Evolutionary conservation across 2,797 vertebrate genomes (phyloP).

Genomic region (Kryptolebias ocellatus): DNA sequence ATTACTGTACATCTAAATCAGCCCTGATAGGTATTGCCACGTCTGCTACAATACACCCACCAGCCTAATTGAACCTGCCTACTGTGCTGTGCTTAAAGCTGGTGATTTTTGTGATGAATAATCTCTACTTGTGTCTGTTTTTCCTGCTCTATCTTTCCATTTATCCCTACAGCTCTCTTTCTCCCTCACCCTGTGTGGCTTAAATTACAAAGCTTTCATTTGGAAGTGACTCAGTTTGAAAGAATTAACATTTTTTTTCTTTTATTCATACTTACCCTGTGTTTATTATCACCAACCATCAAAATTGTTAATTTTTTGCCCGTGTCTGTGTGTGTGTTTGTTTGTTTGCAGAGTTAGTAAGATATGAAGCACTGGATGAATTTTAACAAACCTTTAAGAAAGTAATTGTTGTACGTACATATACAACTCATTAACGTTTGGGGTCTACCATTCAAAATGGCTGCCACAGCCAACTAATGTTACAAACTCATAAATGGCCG

Average conservation of each 20-base stretch:
- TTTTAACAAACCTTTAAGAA: too few species aligned
- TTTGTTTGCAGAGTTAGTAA: too few species aligned
- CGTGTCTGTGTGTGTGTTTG: too few species aligned
- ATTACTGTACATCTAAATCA: constrained; percentile 24
- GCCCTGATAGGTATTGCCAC: constrained; percentile 13
- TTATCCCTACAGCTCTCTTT: constrained; percentile 19
- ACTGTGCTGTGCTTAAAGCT: constrained; percentile 24
- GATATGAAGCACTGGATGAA: too few species aligned
- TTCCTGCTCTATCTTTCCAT: constrained; percentile 36
- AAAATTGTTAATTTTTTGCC: too few species aligned
- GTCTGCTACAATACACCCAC: constrained; percentile 30
- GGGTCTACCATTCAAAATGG: too few species aligned
- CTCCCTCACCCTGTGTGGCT: constrained; percentile 66
- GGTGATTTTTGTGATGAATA: constrained; percentile 40
- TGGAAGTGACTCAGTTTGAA: constrained; percentile 74
- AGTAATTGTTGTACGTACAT: too few species aligned
- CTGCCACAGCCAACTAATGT: too few species aligned
- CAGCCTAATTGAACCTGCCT: constrained; percentile 33
- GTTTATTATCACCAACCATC: too few species aligned
- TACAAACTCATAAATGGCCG: too few species aligned
- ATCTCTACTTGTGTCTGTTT: constrained; percentile 46
- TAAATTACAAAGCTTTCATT: constrained; percentile 81
- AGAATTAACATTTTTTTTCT: constrained; percentile 70
- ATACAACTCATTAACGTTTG: too few species aligned
- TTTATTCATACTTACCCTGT: too few species aligned